Conservation (phyloP, 2,888 invertebrate genomes). For the Archips crataeganus region DNA sequence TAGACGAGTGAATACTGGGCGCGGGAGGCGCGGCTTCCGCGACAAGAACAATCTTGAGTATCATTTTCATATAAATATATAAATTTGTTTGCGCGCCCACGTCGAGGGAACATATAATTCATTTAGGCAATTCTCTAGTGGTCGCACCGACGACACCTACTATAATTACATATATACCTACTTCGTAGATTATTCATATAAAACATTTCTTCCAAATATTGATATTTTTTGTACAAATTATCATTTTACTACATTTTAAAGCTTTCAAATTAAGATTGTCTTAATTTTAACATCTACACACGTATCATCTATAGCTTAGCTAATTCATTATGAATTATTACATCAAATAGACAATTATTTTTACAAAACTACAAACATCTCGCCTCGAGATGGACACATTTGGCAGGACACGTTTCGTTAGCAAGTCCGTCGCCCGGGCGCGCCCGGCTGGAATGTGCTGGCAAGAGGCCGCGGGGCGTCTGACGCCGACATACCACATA, state of each 20-base stretch:
- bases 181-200: slow-evolving; percentile 53
- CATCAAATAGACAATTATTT: slow-evolving; percentile 53
- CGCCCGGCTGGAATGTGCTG: slow-evolving; percentile 33
- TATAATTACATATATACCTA: slow-evolving; percentile 41
- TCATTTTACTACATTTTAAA: slow-evolving; percentile 73
- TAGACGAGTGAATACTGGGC: slow-evolving; percentile 31
- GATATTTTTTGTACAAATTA: slow-evolving; percentile 72
- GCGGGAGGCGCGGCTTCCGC: slow-evolving; percentile 28
- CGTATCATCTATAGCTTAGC: slow-evolving; percentile 58
- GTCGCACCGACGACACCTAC: slow-evolving; percentile 26
- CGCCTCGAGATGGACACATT: slow-evolving; percentile 55
- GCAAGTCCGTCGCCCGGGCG: neutral
- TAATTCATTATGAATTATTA: slow-evolving; percentile 62
- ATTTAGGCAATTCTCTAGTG: slow-evolving; percentile 39
- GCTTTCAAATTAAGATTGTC: slow-evolving; percentile 80
- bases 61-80: slow-evolving; percentile 42
- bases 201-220: slow-evolving; percentile 55
- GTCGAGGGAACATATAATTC: slow-evolving; percentile 36
- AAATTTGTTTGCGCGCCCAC: slow-evolving; percentile 29
- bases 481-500: slow-evolving; percentile 31
- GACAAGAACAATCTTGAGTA: slow-evolving; percentile 40
- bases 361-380: slow-evolving; percentile 60
- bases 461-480: slow-evolving; percentile 7
- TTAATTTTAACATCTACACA: slow-evolving; percentile 66
- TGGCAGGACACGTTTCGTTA: slow-evolving; percentile 58